Percentiles rank a stretch among this genome's conserved stretches.
Evolutionary conservation across 2,113 vertebrate species (phyloP).

Genomic region (Paralichthys olivaceus): DNA sequence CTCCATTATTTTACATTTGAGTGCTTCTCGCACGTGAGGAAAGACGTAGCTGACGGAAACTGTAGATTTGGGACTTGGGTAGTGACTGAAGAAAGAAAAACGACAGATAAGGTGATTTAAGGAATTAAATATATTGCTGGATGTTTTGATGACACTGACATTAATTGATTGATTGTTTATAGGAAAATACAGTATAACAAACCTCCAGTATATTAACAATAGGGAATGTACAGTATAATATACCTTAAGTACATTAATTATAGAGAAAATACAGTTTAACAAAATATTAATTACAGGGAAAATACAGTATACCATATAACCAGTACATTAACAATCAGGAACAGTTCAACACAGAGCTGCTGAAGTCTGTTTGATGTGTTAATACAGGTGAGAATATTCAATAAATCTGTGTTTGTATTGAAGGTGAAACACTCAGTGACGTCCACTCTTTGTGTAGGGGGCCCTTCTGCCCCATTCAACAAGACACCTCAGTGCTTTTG

Average conservation of each 20-base stretch:
- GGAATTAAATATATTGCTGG: no score
- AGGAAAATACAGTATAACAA: no score
- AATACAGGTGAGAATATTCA: not conserved
- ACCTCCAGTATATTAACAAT: no score
- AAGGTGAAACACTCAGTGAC: no score
- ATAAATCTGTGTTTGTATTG: no score
- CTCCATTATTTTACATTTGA: slow-evolving; percentile 6
- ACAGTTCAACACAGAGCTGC: not conserved
- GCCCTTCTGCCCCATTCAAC: not conserved
- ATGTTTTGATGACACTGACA: no score
- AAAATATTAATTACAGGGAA: not conserved
- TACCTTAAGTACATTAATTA: no score
- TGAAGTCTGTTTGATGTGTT: not conserved
- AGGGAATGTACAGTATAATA: no score
- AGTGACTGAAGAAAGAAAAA: no score
- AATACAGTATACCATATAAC: not conserved
- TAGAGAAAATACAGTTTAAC: not conserved
- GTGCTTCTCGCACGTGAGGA: not conserved
- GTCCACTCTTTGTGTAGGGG: not conserved
- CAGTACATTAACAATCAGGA: not conserved
- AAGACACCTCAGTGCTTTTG: not conserved
- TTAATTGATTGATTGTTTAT: no score
- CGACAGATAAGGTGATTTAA: no score
- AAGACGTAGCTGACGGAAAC: not conserved
- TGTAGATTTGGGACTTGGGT: no score